Evolutionary conservation across 2,113 vertebrate species (phyloP), one percentile per base, ranked within the genome.

Genomic region (Podarcis raffonei): DNA sequence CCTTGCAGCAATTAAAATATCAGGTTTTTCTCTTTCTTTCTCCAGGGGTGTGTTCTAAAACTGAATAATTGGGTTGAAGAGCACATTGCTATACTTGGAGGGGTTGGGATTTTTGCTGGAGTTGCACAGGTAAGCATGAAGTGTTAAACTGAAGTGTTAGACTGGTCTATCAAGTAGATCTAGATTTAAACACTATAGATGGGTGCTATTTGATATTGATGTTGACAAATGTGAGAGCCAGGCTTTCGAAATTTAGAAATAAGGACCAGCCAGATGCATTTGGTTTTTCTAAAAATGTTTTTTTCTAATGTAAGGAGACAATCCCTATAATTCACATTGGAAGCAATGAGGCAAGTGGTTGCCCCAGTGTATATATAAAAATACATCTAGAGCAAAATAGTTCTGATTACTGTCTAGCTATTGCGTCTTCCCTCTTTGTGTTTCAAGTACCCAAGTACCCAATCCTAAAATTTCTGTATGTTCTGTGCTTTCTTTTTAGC

Each of bases 1-100:
- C 48, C 32, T 53, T 85, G 53, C 57, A 78, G 25, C 48, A 15
- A n/a, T 27, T 23, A 48, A n/a, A 79, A 87, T 57, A 84, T 30
- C 6, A 85, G 23, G 27, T 57, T 86, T 87, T 72, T 16, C 15
- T 0, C 59, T 78, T 11, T 74, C 30, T 27, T 62, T 48, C 3
- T 35, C 48, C 76, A 94, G 93, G 90, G 90, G 32, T 89, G 81
- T 3, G 11, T 89, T 71, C 62, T 81, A 81, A 93, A 92, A 12
- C 75, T 92, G 32, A 87, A 82, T 20, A 62, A 6, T 6, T 88
- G 92, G 94, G 68, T 48, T n/a, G 74, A 88, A 75, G 82, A 91
- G 13, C 82, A 87, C 32, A 66, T 90, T 76, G 53, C 16, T 66
- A 2, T 94, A 27, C 80, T 57, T 81, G 84, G 87, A 62, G 87